Percentiles rank a stretch among this genome's conserved stretches.
Conservation (phyloP, 2,797 vertebrate genomes). For the Molossus molossus region DNA sequence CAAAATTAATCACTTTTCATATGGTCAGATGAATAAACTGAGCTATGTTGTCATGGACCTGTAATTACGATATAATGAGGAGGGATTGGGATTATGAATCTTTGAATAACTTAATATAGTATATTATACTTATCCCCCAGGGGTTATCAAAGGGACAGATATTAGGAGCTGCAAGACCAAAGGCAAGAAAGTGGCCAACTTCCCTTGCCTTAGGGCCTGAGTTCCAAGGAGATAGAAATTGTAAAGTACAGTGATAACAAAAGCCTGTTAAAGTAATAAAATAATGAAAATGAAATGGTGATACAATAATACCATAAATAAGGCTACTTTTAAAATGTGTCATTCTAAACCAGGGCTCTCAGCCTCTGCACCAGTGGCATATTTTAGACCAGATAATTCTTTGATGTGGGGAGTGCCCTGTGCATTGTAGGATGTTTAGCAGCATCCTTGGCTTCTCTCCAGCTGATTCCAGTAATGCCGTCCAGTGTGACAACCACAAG, state of each 20-base stretch:
- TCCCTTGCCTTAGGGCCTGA: not conserved
- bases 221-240: not conserved
- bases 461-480: not conserved
- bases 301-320: not conserved
- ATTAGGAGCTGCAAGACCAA: not conserved
- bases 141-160: not conserved
- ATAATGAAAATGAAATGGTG: not conserved
- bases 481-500: not conserved
- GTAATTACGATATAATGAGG: not conserved
- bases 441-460: not conserved
- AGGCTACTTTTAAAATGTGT: not conserved
- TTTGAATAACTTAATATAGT: not conserved
- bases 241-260: constrained; percentile 14
- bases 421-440: not conserved
- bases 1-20: constrained; percentile 14
- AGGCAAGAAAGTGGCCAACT: not conserved
- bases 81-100: not conserved
- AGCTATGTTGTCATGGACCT: not conserved
- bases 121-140: not conserved
- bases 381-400: not conserved
- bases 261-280: constrained; percentile 5
- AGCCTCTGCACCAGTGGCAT: not conserved
- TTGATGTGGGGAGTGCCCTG: not conserved
- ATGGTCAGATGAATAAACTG: not conserved
- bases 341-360: not conserved